Evolutionary conservation across 2,888 invertebrate species (phyloP).

Genomic region (Pseudococcus longispinus): DNA sequence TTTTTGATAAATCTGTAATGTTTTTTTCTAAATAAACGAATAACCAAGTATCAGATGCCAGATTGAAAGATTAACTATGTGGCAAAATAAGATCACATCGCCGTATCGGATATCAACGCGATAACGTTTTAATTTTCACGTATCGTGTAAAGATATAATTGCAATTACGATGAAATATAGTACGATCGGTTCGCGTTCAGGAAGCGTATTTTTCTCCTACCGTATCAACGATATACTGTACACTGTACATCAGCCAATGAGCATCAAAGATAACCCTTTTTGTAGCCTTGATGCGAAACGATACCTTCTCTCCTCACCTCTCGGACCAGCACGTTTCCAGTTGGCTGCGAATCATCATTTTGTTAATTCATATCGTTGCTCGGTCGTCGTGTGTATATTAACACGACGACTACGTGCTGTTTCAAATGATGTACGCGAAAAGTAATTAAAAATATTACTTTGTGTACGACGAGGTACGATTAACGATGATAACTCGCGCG

Average conservation of each 20-base stretch:
- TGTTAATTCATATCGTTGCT: slow-evolving; percentile 8
- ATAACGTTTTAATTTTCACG: background rate
- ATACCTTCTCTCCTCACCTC: background rate
- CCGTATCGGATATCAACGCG: background rate
- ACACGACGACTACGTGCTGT: slow-evolving; percentile 16
- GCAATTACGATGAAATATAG: background rate
- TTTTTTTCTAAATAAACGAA: background rate
- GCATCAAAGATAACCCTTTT: slow-evolving; percentile 26
- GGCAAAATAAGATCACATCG: background rate
- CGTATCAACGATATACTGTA: background rate
- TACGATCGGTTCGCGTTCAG: background rate
- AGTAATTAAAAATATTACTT: slow-evolving; percentile 47
- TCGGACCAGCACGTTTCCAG: slow-evolving; percentile 11
- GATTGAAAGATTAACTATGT: background rate
- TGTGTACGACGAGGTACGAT: background rate
- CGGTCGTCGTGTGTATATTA: background rate
- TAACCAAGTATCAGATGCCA: background rate
- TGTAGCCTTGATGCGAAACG: slow-evolving; percentile 36
- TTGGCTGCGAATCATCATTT: slow-evolving; percentile 40
- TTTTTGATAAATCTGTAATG: background rate
- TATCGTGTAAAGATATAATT: background rate
- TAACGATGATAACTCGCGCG: background rate
- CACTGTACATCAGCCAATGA: background rate
- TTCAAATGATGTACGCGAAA: slow-evolving; percentile 1
- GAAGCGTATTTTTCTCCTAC: background rate